A percentile compares a stretch with the other conserved stretches of the same genome.
Conservation (phyloP, 1,140 invertebrate genomes). For the Bombus superbus region DNA sequence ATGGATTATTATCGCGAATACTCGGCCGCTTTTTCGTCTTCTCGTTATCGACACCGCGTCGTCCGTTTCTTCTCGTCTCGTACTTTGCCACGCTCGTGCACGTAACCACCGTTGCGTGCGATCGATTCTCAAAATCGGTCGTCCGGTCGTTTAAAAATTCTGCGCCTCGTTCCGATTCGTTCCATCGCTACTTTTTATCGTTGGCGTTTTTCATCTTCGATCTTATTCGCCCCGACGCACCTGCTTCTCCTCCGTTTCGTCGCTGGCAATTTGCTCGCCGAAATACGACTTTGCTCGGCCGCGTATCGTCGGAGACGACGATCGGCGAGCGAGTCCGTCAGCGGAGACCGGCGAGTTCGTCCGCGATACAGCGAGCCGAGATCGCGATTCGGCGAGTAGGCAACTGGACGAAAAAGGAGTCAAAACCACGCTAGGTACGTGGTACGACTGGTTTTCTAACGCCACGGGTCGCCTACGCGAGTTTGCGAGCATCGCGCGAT, state of each 20-base stretch:
- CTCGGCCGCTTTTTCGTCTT: too few species aligned
- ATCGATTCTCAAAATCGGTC: accelerated
- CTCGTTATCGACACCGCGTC: too few species aligned
- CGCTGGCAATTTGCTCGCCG: accelerated
- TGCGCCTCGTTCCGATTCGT: too few species aligned
- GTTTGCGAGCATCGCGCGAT: too few species aligned
- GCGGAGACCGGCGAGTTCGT: too few species aligned
- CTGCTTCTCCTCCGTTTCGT: too few species aligned
- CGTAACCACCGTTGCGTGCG: too few species aligned
- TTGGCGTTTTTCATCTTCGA: too few species aligned
- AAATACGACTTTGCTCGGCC: accelerated
- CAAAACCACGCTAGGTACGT: background rate
- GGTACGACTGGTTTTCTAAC: background rate
- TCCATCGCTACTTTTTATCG: too few species aligned
- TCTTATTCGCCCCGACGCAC: accelerated
- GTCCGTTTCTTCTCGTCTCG: too few species aligned
- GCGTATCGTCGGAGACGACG: accelerated
- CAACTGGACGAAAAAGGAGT: accelerated
- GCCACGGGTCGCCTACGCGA: background rate
- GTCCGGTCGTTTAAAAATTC: accelerated
- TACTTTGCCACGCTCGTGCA: too few species aligned
- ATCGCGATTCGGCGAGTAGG: accelerated
- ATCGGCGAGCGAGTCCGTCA: accelerated
- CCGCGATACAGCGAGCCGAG: accelerated
- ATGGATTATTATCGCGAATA: too few species aligned